Evolutionary conservation across 2,113 vertebrate species (phyloP), one percentile per base, ranked within the genome.

Genomic region (Tetrax tetrax): DNA sequence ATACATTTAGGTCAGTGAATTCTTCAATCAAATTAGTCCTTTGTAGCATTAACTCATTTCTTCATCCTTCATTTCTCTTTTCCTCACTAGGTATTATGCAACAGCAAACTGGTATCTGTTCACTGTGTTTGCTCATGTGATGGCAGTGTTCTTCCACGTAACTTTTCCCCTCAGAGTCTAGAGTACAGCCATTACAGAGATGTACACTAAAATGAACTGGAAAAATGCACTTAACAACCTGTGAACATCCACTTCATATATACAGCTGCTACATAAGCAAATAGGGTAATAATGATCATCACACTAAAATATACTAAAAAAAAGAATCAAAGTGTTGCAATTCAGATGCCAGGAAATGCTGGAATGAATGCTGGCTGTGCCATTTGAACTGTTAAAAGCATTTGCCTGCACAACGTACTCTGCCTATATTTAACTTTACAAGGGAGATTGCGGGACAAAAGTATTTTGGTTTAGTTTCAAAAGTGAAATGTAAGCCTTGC

Each of bases 381-480:
- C 54, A 81, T 71, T 48, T 78, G 51, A 90, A 80, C 13, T 29
- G 56, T 14, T 37, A 56, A 78, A 65, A 81, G 53, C 50, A 70
- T 35, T 80, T 0, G 13, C 76, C 86, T 81, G 27, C 66, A 57
- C 69, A 78, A 83, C 0, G 3, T 45, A 38, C 12, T 64, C 68
- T 65, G 64, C 60, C 71, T 77, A 14, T 25, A 75, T 87, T 87
- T 89, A 78, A 95, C 89, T 95, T 87, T 78, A 87, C 48, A 88
- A 76, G 45, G 10, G 37, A 81, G 29, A 65, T 4, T 59, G 25
- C 43, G 86, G 15, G n/a, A 79, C 9, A 79, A 35, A 87, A 66
- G 74, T 37, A 77, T 74, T 93, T 86, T 51, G 25, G 54, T 88
- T 94, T 78, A 9, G 13, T 81, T 90, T 88, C 83, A 83, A 61